These are phyloP conservation scores for Acanthococcus lagerstroemiae DNA, from an alignment of 2,888 invertebrate species.

Conservation along the genomic window DNA sequence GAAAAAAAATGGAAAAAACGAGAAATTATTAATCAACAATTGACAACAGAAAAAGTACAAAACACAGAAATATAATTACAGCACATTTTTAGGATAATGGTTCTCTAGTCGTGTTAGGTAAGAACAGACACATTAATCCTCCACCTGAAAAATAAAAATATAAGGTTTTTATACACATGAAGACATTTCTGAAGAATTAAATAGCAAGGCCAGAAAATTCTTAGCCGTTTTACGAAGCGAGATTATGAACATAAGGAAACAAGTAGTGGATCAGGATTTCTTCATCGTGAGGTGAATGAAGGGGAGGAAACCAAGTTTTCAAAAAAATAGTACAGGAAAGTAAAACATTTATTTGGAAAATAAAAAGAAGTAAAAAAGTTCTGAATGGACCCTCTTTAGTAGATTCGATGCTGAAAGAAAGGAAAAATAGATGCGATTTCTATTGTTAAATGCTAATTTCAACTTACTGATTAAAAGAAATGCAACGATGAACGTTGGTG, in stretches of 20 bases:
- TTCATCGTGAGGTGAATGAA: too few relatives aligned
- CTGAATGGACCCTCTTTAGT: not conserved
- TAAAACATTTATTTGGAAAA: too few relatives aligned
- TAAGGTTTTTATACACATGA: too few relatives aligned
- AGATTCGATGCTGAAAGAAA: too few relatives aligned
- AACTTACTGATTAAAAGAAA: slow-evolving; percentile 57
- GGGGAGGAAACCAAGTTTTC: too few relatives aligned
- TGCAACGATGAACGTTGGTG: slow-evolving; percentile 85
- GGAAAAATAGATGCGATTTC: too few relatives aligned
- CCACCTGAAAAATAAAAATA: slow-evolving; percentile 48
- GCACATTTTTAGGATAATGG: slow-evolving; percentile 49
- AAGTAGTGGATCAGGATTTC: too few relatives aligned
- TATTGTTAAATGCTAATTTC: not conserved
- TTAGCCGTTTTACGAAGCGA: too few relatives aligned
- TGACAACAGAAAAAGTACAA: not conserved
- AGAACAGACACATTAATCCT: slow-evolving; percentile 73
- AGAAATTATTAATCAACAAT: not conserved
- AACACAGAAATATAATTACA: slow-evolving; percentile 36
- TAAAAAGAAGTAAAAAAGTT: not conserved
- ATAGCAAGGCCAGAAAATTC: too few relatives aligned
- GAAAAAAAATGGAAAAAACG: not conserved
- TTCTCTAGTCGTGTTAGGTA: slow-evolving; percentile 81
- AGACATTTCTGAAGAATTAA: too few relatives aligned
- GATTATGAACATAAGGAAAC: too few relatives aligned
- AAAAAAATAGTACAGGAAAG: too few relatives aligned